Percentiles rank a stretch among this genome's conserved stretches.
Evolutionary conservation across 1,140 invertebrate species (phyloP).

Genomic region (Neuroterus valhalla): DNA sequence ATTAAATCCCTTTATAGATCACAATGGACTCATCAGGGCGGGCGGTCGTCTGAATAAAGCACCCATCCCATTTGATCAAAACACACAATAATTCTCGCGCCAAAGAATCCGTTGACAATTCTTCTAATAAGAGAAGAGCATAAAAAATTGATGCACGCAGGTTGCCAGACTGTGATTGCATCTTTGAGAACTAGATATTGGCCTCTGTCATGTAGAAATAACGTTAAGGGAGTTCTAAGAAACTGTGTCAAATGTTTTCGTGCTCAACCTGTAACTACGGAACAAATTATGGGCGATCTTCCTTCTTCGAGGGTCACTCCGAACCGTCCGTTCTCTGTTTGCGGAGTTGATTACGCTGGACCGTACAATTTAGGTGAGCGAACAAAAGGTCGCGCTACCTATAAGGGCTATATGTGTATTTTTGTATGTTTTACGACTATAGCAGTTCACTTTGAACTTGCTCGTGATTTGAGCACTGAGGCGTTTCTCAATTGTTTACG

Average conservation of each 20-base stretch:
- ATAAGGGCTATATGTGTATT: conserved; percentile 49
- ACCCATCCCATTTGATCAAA: conserved; percentile 43
- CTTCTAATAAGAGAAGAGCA: conserved; percentile 53
- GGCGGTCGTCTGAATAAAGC: too few species aligned
- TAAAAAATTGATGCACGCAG: conserved; percentile 47
- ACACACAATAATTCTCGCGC: conserved; percentile 53
- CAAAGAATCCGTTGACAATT: conserved; percentile 41
- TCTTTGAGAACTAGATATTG: conserved; percentile 41
- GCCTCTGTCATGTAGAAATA: conserved; percentile 33
- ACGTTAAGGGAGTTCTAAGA: conserved; percentile 34
- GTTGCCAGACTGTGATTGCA: conserved; percentile 44
- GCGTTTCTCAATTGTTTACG: conserved; percentile 56
- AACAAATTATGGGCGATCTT: conserved; percentile 49
- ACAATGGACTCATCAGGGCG: conserved; percentile 49
- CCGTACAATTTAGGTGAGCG: conserved; percentile 42
- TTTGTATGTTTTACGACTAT: conserved; percentile 50
- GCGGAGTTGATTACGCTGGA: too few species aligned
- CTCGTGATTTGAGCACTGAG: too few species aligned
- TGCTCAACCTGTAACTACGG: conserved; percentile 25
- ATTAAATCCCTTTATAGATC: conserved; percentile 29
- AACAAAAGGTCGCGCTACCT: conserved; percentile 30
- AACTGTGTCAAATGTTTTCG: conserved; percentile 49
- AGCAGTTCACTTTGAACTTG: conserved; percentile 44
- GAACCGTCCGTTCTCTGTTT: conserved; percentile 50
- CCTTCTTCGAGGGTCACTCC: conserved; percentile 42